Evolutionary conservation across 2,888 invertebrate genomes (phyloP).

Genomic region (Drosophila fulvimacula): DNA sequence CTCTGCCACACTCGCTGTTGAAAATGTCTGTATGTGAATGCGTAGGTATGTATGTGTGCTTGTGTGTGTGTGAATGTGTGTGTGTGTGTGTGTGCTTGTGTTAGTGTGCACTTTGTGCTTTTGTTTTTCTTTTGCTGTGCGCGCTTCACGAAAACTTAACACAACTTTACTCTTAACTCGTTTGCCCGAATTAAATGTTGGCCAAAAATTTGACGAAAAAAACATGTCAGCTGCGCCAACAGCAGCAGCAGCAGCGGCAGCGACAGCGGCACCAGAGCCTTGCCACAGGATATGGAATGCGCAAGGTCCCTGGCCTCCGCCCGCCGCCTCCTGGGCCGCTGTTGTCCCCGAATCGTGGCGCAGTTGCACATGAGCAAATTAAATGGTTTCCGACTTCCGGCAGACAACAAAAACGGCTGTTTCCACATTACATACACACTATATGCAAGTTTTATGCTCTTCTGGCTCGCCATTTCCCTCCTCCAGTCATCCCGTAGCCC

Average conservation of each 20-base stretch:
- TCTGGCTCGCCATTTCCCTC: conserved; percentile 42
- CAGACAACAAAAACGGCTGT: conserved; percentile 74
- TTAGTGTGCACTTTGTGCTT: conserved; percentile 52
- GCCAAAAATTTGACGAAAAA: conserved; percentile 66
- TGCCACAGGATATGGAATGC: conserved; percentile 61
- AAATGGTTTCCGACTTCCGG: conserved; percentile 79
- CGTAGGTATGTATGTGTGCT: not conserved
- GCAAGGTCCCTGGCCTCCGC: conserved; percentile 16
- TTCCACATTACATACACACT: conserved; percentile 47
- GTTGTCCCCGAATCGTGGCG: conserved; percentile 41
- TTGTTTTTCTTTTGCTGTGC: conserved; percentile 67
- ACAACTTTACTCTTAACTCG: conserved; percentile 80
- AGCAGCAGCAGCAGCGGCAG: conserved; percentile 13
- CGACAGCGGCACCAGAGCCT: conserved; percentile 13
- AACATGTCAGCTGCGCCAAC: conserved; percentile 66
- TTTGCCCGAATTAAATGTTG: conserved; percentile 79
- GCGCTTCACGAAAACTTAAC: conserved; percentile 68
- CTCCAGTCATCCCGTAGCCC: not conserved
- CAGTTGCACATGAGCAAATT: conserved; percentile 79
- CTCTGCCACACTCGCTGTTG: conserved; percentile 1
- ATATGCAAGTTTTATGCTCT: conserved; percentile 66
- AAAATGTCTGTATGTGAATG: not conserved
- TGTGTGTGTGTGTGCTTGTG: conserved; percentile 12
- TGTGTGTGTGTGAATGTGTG: not conserved
- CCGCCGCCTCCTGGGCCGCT: not conserved